These are phyloP conservation scores for Anniella stebbinsi DNA, from an alignment of 2,797 vertebrate species.

Conservation along the genomic window DNA sequence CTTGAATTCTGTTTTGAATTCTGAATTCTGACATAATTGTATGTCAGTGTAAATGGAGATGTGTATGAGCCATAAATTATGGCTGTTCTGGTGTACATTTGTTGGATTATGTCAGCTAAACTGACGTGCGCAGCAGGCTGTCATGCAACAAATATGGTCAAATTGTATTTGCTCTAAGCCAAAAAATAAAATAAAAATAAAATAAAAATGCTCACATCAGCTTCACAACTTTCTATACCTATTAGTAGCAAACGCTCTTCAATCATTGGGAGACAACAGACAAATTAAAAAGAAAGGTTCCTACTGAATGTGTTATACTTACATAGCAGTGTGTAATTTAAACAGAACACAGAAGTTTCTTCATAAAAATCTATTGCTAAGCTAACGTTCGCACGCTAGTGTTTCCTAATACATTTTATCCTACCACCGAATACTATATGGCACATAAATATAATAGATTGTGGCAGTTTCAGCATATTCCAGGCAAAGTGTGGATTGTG, in stretches of 20 bases:
- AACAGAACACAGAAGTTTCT: conserved; percentile 29
- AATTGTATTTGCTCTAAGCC: conserved; percentile 28
- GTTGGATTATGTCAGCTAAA: neutral
- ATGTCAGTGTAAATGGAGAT: conserved; percentile 4
- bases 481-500: neutral
- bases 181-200: conserved; percentile 8
- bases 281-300: conserved; percentile 26
- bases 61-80: conserved; percentile 24
- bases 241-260: conserved; percentile 34
- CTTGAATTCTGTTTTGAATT: conserved; percentile 8
- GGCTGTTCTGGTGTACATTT: neutral
- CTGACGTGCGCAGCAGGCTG: conserved; percentile 27
- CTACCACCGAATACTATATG: neutral
- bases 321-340: conserved; percentile 13
- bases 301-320: neutral
- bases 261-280: conserved; percentile 29
- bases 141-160: conserved; percentile 28
- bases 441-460: neutral
- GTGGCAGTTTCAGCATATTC: conserved; percentile 31
- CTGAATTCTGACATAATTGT: neutral
- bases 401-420: neutral
- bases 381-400: neutral
- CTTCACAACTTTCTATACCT: conserved; percentile 13
- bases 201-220: conserved; percentile 30
- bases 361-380: conserved; percentile 19